Percentiles rank a stretch among this genome's conserved stretches.
These are phyloP conservation scores for Rhinolophus sinicus DNA, from an alignment of 2,113 vertebrate genomes.

Conservation along the genomic window DNA sequence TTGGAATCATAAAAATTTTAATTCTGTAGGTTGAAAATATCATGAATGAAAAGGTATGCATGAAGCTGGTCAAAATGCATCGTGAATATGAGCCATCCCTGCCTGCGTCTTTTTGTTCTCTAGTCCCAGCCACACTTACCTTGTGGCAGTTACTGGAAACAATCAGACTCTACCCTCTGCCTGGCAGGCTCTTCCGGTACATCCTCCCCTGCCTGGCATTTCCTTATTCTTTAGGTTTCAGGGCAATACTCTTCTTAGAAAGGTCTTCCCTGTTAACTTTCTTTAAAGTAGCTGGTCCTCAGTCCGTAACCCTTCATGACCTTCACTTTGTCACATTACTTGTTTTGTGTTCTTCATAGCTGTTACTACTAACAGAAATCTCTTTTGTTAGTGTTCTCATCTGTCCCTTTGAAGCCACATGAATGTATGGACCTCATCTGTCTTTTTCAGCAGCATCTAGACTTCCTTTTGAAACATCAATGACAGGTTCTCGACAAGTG, in stretches of 20 bases:
- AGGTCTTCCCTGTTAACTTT: neutral
- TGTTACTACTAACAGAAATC: neutral
- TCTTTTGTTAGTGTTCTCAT: neutral
- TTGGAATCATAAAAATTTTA: neutral
- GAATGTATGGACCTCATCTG: neutral
- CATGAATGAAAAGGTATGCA: neutral
- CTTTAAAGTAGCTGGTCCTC: neutral
- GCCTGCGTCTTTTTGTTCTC: neutral
- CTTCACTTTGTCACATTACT: neutral
- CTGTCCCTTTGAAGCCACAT: neutral
- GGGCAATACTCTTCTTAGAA: neutral
- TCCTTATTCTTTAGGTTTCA: neutral
- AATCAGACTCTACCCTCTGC: neutral
- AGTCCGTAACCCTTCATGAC: neutral
- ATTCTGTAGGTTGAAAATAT: neutral
- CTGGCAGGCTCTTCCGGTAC: neutral
- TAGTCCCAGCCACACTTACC: neutral
- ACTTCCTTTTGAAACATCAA: neutral
- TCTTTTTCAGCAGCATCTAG: neutral
- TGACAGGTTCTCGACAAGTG: neutral
- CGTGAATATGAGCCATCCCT: neutral
- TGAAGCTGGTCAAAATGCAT: neutral
- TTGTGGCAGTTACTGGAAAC: neutral
- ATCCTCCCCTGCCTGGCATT: neutral
- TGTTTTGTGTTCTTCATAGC: neutral